phyloP scores from a whole-genome alignment of 2,888 invertebrate genomes.

The Deilephila elpenor region DNA sequence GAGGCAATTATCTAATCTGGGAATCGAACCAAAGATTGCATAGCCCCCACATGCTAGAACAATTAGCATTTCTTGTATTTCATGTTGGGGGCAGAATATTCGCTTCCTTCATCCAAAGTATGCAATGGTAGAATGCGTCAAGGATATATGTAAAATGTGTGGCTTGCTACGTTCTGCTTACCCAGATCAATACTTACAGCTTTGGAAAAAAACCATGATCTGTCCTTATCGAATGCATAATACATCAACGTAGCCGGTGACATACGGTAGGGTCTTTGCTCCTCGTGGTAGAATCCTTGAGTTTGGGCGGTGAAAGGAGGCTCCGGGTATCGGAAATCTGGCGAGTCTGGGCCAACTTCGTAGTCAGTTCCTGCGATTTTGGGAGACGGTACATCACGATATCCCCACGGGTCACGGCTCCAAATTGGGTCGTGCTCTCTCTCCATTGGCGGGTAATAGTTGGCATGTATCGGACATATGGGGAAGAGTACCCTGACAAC shows the following conservation, averaged over 20 bases:
- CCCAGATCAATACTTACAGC: neutral
- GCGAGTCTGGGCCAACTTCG: neutral
- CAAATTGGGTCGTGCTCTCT: conserved; percentile 8
- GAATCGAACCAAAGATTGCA: too few relatives aligned
- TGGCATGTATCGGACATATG: too few relatives aligned
- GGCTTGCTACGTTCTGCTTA: neutral
- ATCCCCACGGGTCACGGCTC: conserved; percentile 18
- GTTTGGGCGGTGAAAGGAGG: conserved; percentile 15
- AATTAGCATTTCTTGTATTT: too few relatives aligned
- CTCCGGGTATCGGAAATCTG: conserved; percentile 29
- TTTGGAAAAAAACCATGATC: conserved; percentile 5
- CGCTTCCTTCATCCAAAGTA: too few relatives aligned
- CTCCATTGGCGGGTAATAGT: conserved; percentile 7
- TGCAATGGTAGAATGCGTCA: neutral
- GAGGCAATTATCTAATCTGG: neutral
- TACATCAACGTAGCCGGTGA: conserved; percentile 26
- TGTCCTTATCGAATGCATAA: conserved; percentile 2
- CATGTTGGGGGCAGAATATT: too few relatives aligned
- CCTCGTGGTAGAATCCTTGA: conserved; percentile 29
- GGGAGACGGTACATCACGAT: neutral
- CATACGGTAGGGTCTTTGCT: conserved; percentile 33
- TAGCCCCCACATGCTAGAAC: too few relatives aligned
- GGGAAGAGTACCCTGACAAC: too few relatives aligned
- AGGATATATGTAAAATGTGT: too few relatives aligned
- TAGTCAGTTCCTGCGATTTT: conserved; percentile 26